Evolutionary conservation across 2,113 vertebrate genomes (phyloP).

Genomic region (Tupaia tana): DNA sequence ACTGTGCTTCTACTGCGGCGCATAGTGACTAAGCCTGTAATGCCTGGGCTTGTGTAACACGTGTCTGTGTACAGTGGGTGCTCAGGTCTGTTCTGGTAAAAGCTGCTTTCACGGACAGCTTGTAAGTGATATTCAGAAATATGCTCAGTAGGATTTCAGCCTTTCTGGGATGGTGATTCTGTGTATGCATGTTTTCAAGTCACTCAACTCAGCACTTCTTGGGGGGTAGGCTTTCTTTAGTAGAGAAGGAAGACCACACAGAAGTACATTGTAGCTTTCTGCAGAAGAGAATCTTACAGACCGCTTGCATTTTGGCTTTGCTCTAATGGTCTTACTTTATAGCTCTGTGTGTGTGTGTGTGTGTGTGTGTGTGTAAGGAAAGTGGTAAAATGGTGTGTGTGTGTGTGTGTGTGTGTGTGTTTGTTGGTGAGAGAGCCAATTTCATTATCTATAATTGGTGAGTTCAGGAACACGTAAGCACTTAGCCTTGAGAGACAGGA

Average conservation of each 20-base stretch:
- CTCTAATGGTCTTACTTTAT: not conserved
- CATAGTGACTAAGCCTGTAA: not conserved
- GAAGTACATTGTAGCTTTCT: not conserved
- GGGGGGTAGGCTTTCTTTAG: not conserved
- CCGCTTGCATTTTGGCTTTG: not conserved
- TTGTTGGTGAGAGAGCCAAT: not conserved
- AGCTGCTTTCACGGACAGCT: not conserved
- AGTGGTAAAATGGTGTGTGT: not conserved
- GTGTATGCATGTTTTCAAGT: not conserved
- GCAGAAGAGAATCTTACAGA: not conserved
- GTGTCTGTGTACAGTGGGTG: not conserved
- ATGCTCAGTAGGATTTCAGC: not conserved
- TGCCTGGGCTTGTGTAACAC: too few species aligned
- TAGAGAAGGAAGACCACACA: not conserved
- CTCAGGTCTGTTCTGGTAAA: not conserved
- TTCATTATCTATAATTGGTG: not conserved
- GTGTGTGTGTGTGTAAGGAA: not conserved
- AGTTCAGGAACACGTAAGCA: not conserved
- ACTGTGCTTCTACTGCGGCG: not conserved
- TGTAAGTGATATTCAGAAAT: not conserved
- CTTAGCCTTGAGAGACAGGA: not conserved
- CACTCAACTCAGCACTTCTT: not conserved
- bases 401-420: too few species aligned
- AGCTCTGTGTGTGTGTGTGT: too few species aligned
- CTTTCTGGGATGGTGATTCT: not conserved